phyloP scores from a whole-genome alignment of 30 jellyfish, hydroid and myxozoan genomes.

The Pseudorhiza aurosa region DNA sequence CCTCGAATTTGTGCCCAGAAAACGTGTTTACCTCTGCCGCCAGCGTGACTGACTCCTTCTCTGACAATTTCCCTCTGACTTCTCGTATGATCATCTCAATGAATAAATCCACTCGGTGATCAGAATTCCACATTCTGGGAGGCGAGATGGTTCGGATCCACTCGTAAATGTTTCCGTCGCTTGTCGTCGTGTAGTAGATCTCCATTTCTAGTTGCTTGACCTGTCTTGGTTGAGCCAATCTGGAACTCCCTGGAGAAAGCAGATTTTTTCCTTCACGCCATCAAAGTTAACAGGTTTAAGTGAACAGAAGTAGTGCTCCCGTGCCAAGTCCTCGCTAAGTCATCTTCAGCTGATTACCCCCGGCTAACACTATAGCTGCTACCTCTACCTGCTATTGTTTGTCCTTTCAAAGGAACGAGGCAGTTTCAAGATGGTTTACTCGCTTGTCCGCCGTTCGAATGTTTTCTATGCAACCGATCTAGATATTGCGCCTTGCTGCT shows the following conservation, averaged over 20 bases:
- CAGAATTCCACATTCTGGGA: conserved; percentile 18
- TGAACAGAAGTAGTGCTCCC: too few species aligned
- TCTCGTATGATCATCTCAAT: conserved; percentile 24
- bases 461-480: too few species aligned
- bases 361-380: too few species aligned
- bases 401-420: too few species aligned
- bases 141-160: conserved; percentile 50
- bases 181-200: conserved; percentile 43
- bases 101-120: conserved; percentile 8
- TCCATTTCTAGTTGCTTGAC: conserved; percentile 16
- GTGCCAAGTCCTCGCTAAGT: too few species aligned
- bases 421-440: too few species aligned
- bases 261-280: too few species aligned
- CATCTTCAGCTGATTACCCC: too few species aligned
- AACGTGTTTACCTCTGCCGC: conserved; percentile 51
- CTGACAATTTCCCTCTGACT: conserved; percentile 32
- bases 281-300: too few species aligned
- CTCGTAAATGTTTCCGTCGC: conserved; percentile 32
- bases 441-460: too few species aligned
- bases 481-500: too few species aligned
- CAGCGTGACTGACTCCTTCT: conserved; percentile 30
- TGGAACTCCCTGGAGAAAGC: background rate
- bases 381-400: too few species aligned
- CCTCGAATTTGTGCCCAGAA: conserved; percentile 35
- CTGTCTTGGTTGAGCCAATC: background rate